Evolutionary conservation across 2,113 vertebrate species (phyloP), one percentile per base, ranked within the genome.

Genomic region (Corythornis vintsioides): DNA sequence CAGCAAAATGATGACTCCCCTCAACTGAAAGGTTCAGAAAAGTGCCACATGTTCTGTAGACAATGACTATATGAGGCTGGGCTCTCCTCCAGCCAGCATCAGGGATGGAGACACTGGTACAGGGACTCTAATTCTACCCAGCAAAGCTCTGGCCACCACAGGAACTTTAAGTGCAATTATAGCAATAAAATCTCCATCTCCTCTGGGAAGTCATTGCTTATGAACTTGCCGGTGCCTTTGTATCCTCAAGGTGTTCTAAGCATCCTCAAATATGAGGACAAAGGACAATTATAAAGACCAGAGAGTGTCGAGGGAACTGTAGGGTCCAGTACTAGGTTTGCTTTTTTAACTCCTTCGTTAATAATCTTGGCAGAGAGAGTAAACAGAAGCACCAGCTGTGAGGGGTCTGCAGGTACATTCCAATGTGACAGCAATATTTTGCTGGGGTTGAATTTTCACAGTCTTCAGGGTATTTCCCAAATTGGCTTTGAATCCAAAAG

Each of bases 331-430:
- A 59, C 38, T 73, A 83, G 52, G 25, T 79, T 22, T 85, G 83
- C 48, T 94, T 88, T 65, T 82, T 71, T 77, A 93, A 84, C 75
- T 63, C 70, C 76, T 92, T 64, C 1, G 9, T 83, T 93, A 86
- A 94, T 93, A 86, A 94, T 56, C 82, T 88, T 88, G 87, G 52
- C 92, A 82, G 45, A 43, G 42, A 81, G 48, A 79, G 59, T 74
- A 89, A 94, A 95, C 75, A 94, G 66, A 35, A 82, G 52, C 56
- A 89, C 81, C 64, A 50, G 29, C 63, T 45, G 77, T 29, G 43
- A 90, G 80, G 83, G 87, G 21, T 63, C 87, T 2, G 2, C 71
- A 40, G 82, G 71, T 63, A 35, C 60, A 93, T 91, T 35, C 70
- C 18, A 28, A 56, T n/a, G 53, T 61, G 59, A 92, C 82, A 79